A percentile compares a stretch with the other conserved stretches of the same genome.
phyloP scores from a whole-genome alignment of 2,113 vertebrate species.

The Clupea harengus region DNA sequence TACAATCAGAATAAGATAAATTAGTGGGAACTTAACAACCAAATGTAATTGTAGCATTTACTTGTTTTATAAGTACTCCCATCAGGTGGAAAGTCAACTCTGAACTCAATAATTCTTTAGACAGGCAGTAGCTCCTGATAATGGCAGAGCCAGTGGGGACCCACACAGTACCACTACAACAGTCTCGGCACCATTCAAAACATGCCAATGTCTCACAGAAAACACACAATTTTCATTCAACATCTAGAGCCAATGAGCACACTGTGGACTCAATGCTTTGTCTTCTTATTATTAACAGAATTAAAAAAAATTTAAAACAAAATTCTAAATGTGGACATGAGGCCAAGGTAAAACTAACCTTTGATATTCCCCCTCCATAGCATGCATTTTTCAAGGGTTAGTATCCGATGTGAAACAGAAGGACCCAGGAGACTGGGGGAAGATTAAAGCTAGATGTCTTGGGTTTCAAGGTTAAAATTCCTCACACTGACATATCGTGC shows the following conservation, averaged over 20 bases:
- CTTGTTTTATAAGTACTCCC: too few species aligned
- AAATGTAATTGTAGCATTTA: not conserved
- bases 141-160: not conserved
- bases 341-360: not conserved
- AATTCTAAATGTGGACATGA: not conserved
- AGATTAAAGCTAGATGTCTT: slow-evolving; percentile 24
- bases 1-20: not conserved
- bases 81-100: not conserved
- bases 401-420: slow-evolving; percentile 23
- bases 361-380: not conserved
- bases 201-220: too few species aligned
- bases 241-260: not conserved
- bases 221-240: too few species aligned
- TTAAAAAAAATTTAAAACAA: not conserved
- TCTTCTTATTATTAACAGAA: not conserved
- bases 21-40: not conserved
- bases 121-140: not conserved
- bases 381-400: slow-evolving; percentile 13
- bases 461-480: slow-evolving; percentile 29
- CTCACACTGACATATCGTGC: slow-evolving; percentile 16
- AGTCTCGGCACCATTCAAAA: too few species aligned
- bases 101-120: slow-evolving; percentile 25
- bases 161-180: too few species aligned
- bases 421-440: not conserved
- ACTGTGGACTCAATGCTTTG: too few species aligned